phyloP scores from a whole-genome alignment of 2,888 invertebrate genomes.

The Xestia sexstrigata region DNA sequence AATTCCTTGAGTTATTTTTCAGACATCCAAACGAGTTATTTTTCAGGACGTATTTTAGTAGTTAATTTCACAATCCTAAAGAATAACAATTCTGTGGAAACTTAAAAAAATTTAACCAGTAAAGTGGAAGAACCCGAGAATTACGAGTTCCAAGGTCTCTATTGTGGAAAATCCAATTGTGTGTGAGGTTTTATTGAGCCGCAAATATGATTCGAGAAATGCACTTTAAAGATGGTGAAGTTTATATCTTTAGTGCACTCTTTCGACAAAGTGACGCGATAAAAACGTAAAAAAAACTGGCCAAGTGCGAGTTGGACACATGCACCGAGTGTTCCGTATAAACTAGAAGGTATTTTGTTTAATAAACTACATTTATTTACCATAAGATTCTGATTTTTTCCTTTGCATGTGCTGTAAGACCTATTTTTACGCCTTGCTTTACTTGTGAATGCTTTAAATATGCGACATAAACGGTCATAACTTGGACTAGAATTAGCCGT shows the following conservation, averaged over 20 bases:
- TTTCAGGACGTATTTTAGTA: not conserved
- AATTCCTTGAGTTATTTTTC: not conserved
- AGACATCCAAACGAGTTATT: not conserved
- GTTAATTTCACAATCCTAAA: no score
- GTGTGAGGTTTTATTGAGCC: not conserved
- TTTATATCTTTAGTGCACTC: not conserved
- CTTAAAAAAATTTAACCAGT: not conserved
- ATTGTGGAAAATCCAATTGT: no score
- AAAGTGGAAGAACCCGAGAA: not conserved
- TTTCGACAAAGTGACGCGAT: not conserved
- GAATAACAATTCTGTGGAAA: not conserved
- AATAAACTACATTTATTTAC: no score
- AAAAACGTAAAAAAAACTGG: not conserved
- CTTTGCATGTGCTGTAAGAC: no score
- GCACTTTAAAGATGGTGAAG: not conserved
- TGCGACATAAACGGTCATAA: no score
- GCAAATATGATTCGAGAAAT: not conserved
- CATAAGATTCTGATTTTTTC: no score
- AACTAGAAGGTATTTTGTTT: no score
- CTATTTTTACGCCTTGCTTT: no score
- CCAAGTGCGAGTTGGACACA: no score
- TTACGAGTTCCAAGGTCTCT: not conserved
- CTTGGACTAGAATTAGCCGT: not conserved
- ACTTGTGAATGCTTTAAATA: no score
- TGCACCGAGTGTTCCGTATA: no score